A percentile compares a stretch with the other conserved stretches of the same genome.
Evolutionary conservation across 2,888 invertebrate genomes (phyloP).

Genomic region (Altica lythri): DNA sequence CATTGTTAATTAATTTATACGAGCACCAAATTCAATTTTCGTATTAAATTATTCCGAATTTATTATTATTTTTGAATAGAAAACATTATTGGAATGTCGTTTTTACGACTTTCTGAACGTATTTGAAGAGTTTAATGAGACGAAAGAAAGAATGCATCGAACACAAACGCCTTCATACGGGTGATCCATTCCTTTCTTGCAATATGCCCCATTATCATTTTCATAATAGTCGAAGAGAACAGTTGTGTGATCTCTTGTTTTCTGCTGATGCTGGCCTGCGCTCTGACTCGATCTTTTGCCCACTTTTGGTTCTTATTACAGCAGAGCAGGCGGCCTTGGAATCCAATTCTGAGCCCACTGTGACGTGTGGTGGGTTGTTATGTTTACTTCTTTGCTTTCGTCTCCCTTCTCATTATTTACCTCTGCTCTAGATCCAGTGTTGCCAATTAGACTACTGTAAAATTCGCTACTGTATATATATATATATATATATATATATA

Average conservation of each 20-base stretch:
- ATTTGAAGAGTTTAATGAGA: no score
- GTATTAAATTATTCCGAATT: no score
- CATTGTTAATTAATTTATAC: no score
- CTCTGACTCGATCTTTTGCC: not conserved
- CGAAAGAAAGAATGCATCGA: slow-evolving; percentile 16
- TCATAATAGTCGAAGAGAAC: not conserved
- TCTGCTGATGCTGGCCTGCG: not conserved
- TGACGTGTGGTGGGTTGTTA: not conserved
- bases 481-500: no score
- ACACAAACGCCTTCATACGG: slow-evolving; percentile 24
- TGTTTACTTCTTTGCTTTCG: not conserved
- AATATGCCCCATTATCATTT: slow-evolving; percentile 24
- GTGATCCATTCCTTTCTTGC: slow-evolving; percentile 31
- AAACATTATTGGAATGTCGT: no score
- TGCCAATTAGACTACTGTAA: no score
- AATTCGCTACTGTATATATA: no score
- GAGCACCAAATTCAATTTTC: no score
- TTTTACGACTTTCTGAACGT: no score
- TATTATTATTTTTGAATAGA: no score
- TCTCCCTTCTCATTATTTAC: not conserved
- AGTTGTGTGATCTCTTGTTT: slow-evolving; percentile 2
- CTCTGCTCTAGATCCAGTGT: not conserved
- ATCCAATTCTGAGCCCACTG: slow-evolving; percentile 13
- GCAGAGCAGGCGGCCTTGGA: slow-evolving; percentile 13
- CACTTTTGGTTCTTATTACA: slow-evolving; percentile 8